Conservation (phyloP, 64 coral and sea anemone genomes). For the Porites australiensis region DNA sequence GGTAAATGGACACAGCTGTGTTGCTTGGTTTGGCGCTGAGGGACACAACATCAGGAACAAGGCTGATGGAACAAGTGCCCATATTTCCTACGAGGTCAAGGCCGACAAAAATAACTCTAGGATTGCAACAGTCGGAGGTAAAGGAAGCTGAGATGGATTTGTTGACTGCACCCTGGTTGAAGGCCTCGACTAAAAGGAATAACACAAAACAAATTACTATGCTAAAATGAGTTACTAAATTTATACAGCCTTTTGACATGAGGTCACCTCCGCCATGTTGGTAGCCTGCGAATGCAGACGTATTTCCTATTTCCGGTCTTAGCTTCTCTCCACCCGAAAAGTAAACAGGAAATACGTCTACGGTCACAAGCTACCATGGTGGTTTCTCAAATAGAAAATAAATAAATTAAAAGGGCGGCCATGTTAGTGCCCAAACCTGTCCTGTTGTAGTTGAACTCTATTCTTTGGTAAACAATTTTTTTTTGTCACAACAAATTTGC, state of each 20-base stretch:
- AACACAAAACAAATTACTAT: background rate
- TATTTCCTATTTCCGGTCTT: too few relatives aligned
- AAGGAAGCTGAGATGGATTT: background rate
- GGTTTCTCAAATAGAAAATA: too few relatives aligned
- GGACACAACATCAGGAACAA: slow-evolving; percentile 5
- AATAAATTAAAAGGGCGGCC: too few relatives aligned
- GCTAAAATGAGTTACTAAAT: background rate
- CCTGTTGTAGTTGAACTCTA: too few relatives aligned
- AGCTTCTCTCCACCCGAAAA: too few relatives aligned
- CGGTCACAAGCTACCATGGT: too few relatives aligned
- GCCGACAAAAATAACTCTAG: slow-evolving; percentile 4
- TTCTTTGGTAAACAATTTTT: too few relatives aligned
- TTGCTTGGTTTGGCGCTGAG: background rate
- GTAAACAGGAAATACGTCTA: too few relatives aligned
- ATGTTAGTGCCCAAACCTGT: too few relatives aligned
- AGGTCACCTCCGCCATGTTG: too few relatives aligned
- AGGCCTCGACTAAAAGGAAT: background rate
- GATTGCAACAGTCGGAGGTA: slow-evolving; percentile 5
- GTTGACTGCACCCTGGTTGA: background rate
- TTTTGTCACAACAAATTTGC: too few relatives aligned
- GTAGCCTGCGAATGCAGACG: too few relatives aligned
- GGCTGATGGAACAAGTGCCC: slow-evolving; percentile 1
- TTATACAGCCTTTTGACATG: background rate
- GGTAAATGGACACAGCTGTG: background rate
- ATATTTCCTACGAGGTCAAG: slow-evolving; percentile 22